Base-by-base conservation (phyloP, 2,888 invertebrate genomes). In the Lycophotia porphyrea region DNA sequence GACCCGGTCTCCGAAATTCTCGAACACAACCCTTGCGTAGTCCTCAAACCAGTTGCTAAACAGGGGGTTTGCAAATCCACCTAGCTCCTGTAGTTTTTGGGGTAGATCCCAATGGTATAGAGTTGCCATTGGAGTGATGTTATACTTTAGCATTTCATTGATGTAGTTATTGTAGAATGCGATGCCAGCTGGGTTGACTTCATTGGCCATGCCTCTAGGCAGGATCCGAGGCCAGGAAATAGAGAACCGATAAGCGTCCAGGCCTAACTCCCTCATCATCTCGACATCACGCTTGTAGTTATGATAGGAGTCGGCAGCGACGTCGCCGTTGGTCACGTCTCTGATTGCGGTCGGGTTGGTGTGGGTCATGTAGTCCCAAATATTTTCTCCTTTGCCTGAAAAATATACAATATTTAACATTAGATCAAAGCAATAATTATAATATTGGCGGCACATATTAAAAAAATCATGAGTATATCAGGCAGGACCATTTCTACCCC, bases 161-260 rank as follows among this genome's bases (percentile, higher is more conserved):
- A 98, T 97, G 3, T 97, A 91, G 77, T 96, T 94, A 82, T 97
- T 97, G 91, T 98, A 98, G 91, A 97, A 97, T 27, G 95, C 92
- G 24, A 98, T 93, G 8, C 97, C 98, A 3, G 95, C 95, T 84
- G 95, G 90, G 89, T 97, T 98, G 36, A 97, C 88, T 11, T 93
- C 88, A 65, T 96, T 94, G 1, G 94, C 71, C 58, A 95, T 92
- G 21, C 97, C 97, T 52, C 94, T 95, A 0, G 97, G 97, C 31
- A 97, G 90, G 42, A 98, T 94, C 65, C 98, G 93, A 0, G 97
- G 82, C 98, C 98, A 98, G 8, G 97, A 96, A n/a, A 97, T 87
- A 1, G 97, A 97, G 89, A 97, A 97, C 9, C 97, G 91, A 88
- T 97, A 97, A 64, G 94, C 94, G 61, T 97, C 91, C 0, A 95